A percentile compares a stretch with the other conserved stretches of the same genome.
Evolutionary conservation across 2,113 vertebrate genomes (phyloP).

Genomic region (Gopherus evgoodei): DNA sequence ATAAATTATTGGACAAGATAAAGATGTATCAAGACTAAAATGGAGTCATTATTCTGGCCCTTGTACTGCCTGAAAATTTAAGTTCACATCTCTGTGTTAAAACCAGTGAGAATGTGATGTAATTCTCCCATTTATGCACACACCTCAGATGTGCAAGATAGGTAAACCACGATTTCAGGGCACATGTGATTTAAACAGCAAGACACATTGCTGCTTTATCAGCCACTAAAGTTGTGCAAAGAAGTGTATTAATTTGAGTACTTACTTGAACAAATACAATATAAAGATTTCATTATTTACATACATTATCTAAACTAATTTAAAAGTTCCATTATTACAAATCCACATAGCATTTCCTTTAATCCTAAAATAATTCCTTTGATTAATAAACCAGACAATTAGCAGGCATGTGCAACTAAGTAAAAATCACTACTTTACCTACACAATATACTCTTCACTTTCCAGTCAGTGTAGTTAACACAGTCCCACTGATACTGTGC

Average conservation of each 20-base stretch:
- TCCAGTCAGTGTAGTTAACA: background rate
- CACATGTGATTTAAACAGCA: slow-evolving; percentile 47
- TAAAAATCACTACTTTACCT: background rate
- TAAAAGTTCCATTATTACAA: slow-evolving; percentile 55
- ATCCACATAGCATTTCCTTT: slow-evolving; percentile 11
- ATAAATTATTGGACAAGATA: background rate
- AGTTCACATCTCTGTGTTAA: background rate
- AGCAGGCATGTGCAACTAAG: background rate
- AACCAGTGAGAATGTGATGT: background rate
- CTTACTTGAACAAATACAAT: slow-evolving; percentile 71
- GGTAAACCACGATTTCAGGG: background rate
- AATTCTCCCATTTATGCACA: slow-evolving; percentile 42
- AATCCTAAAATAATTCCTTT: no score
- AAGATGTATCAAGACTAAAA: background rate
- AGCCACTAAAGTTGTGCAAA: slow-evolving; percentile 66
- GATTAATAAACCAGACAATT: slow-evolving; percentile 16
- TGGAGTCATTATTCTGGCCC: background rate
- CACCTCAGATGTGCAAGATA: slow-evolving; percentile 25
- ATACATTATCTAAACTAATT: slow-evolving; percentile 66
- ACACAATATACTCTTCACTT: background rate
- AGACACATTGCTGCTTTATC: slow-evolving; percentile 63
- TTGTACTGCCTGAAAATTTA: background rate
- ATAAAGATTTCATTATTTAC: slow-evolving; percentile 68
- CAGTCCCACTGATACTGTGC: slow-evolving; percentile 7
- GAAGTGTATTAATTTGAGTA: slow-evolving; percentile 63